phyloP scores from a whole-genome alignment of 2,888 invertebrate species.

The Drepana falcataria region DNA sequence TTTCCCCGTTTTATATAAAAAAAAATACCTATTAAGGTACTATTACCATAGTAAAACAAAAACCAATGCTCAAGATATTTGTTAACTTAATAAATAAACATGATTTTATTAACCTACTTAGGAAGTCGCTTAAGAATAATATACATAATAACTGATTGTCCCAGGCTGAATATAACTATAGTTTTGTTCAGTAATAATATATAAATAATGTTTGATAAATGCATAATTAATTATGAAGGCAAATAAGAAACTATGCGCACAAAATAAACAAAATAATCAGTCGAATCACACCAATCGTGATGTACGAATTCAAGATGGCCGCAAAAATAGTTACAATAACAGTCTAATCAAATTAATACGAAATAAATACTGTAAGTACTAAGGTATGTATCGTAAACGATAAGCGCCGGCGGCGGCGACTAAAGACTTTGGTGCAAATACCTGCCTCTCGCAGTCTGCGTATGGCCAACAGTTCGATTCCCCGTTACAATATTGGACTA shows the following conservation, averaged over 20 bases:
- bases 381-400: constrained; percentile 32
- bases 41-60: no score
- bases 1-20: no score
- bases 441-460: constrained; percentile 42
- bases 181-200: no score
- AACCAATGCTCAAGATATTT: no score
- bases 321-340: constrained; percentile 32
- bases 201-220: background rate
- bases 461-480: constrained; percentile 72
- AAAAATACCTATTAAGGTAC: no score
- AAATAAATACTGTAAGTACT: constrained; percentile 79
- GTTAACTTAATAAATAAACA: no score
- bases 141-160: no score
- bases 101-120: no score
- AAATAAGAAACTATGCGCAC: no score
- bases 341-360: constrained; percentile 56
- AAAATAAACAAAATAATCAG: constrained; percentile 40
- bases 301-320: constrained; percentile 7
- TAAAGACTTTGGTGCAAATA: constrained; percentile 67
- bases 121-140: no score
- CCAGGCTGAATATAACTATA: no score
- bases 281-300: constrained; percentile 21
- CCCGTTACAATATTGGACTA: constrained; percentile 72
- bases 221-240: constrained; percentile 11
- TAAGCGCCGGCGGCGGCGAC: constrained; percentile 36